phyloP scores from a whole-genome alignment of 2,113 vertebrate species.

The Sphaerodactylus townsendi region DNA sequence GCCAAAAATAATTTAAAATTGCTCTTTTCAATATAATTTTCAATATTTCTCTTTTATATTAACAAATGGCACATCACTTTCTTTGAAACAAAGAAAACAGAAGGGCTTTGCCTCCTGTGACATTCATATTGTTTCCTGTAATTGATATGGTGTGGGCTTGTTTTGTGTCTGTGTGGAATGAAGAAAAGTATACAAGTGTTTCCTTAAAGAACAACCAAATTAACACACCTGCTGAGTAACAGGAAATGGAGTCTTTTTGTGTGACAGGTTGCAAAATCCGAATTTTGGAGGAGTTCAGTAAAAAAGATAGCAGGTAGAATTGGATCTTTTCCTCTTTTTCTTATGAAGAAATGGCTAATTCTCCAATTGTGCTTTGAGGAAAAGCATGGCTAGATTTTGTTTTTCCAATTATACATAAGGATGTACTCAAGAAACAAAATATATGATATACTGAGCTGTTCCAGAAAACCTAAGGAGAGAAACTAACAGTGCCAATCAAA shows the following conservation, averaged over 20 bases:
- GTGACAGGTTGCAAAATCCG: not conserved
- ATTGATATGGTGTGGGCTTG: conserved; percentile 79
- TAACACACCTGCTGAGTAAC: conserved; percentile 49
- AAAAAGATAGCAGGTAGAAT: not conserved
- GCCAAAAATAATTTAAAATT: conserved; percentile 99
- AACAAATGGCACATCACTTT: conserved; percentile 99
- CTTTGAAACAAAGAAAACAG: conserved; percentile 98
- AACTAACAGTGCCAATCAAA: not conserved
- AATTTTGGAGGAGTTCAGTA: not conserved
- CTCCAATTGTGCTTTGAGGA: conserved; percentile 19
- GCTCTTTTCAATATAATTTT: conserved; percentile 98
- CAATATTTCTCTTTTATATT: conserved; percentile 99
- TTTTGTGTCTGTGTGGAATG: conserved; percentile 67
- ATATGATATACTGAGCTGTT: not conserved
- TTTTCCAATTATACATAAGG: not conserved
- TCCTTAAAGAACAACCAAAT: conserved; percentile 74
- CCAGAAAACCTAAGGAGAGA: not conserved
- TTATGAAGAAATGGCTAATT: conserved; percentile 9
- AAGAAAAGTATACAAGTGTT: conserved; percentile 57
- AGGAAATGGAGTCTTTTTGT: conserved; percentile 25
- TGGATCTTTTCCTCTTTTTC: not conserved
- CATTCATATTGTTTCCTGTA: conserved; percentile 91
- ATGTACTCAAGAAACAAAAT: not conserved
- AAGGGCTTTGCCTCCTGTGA: conserved; percentile 90
- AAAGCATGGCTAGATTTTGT: not conserved